phyloP scores from a whole-genome alignment of 2,797 vertebrate species.

The Danio aesculapii region DNA sequence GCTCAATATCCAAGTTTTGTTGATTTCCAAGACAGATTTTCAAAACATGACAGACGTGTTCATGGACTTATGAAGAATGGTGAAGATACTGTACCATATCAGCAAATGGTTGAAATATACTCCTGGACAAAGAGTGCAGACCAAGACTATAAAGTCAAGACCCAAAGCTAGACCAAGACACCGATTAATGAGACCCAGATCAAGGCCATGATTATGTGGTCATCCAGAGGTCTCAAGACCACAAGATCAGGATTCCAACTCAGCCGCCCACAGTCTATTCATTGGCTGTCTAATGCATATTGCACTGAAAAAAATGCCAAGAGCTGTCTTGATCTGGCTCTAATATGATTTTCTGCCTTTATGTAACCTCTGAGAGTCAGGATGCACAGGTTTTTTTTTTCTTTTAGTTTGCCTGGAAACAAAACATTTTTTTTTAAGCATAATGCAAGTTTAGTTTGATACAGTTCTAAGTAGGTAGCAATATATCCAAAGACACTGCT shows the following conservation, averaged over 20 bases:
- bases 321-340: conserved; percentile 1
- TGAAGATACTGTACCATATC: background rate
- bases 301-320: conserved; percentile 4
- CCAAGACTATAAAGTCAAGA: background rate
- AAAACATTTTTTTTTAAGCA: background rate
- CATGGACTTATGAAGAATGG: background rate
- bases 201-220: conserved; percentile 21
- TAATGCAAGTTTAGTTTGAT: background rate
- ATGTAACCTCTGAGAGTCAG: conserved; percentile 10
- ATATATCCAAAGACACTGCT: background rate
- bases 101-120: background rate
- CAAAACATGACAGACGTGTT: background rate
- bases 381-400: conserved; percentile 4
- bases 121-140: conserved; percentile 18
- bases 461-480: background rate
- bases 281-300: conserved; percentile 5
- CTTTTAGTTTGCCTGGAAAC: background rate
- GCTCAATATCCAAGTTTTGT: background rate
- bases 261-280: conserved; percentile 16
- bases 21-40: conserved; percentile 12
- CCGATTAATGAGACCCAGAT: conserved; percentile 14
- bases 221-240: conserved; percentile 21
- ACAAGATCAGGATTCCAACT: conserved; percentile 28
- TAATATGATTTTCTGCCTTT: conserved; percentile 17
- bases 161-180: conserved; percentile 16